These are phyloP conservation scores for Columba janthina DNA, from an alignment of 2,113 vertebrate genomes.

Conservation along the genomic window DNA sequence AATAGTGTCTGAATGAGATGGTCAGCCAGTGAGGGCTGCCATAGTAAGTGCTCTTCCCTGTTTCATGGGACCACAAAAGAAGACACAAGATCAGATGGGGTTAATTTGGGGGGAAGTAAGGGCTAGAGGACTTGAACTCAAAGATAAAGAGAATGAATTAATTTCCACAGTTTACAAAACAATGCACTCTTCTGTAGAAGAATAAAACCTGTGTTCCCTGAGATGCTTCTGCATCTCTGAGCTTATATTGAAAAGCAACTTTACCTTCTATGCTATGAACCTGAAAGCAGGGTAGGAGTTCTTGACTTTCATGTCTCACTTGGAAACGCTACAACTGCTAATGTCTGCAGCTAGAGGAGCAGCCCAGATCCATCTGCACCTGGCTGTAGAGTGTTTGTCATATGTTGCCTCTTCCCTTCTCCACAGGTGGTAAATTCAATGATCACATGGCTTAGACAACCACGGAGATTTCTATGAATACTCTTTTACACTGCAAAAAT, in stretches of 20 bases:
- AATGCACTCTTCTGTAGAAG: background rate
- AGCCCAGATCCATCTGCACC: background rate
- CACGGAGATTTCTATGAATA: background rate
- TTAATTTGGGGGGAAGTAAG: background rate
- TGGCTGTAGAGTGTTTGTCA: background rate
- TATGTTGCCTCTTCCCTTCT: background rate
- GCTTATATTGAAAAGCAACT: background rate
- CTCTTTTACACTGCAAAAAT: background rate
- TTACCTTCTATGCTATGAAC: background rate
- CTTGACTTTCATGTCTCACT: background rate
- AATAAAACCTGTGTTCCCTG: background rate
- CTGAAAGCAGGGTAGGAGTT: background rate
- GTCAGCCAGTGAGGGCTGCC: background rate
- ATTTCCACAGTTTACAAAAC: background rate
- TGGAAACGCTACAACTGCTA: background rate
- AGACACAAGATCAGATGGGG: fast-evolving
- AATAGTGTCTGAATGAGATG: background rate
- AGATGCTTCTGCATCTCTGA: background rate
- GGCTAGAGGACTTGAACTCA: background rate
- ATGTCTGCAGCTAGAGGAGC: background rate
- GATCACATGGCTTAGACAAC: background rate
- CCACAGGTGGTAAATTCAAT: background rate
- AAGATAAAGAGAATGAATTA: background rate
- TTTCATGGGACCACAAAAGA: background rate
- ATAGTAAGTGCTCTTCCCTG: background rate